phyloP scores from a whole-genome alignment of 2,113 vertebrate species.

The Entelurus aequoreus region DNA sequence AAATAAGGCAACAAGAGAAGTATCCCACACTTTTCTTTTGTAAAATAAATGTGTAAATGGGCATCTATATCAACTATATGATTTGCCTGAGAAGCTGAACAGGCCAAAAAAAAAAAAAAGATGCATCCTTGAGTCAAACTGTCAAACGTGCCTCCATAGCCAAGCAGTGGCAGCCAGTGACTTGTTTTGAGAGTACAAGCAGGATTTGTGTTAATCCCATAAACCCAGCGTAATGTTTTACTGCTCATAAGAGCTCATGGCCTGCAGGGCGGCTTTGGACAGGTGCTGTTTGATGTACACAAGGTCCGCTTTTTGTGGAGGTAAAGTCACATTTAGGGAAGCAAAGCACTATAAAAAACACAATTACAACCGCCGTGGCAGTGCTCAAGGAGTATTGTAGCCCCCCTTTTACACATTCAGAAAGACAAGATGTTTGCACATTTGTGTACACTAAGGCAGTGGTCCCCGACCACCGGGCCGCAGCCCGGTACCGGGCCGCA shows the following conservation, averaged over 20 bases:
- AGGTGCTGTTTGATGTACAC: background rate
- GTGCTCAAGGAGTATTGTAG: too few species aligned
- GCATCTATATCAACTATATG: too few species aligned
- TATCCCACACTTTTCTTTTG: too few species aligned
- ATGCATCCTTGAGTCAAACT: background rate
- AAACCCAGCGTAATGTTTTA: background rate
- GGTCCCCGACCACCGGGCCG: too few species aligned
- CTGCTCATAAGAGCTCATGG: slow-evolving; percentile 1
- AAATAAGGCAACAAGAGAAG: too few species aligned
- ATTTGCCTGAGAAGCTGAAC: too few species aligned
- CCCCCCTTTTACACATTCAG: too few species aligned
- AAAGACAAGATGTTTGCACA: too few species aligned
- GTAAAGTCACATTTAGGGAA: background rate
- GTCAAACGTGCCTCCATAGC: background rate
- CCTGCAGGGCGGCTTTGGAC: background rate
- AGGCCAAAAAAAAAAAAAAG: too few species aligned
- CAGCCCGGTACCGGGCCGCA: too few species aligned
- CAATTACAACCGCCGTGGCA: background rate
- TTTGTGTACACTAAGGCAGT: too few species aligned
- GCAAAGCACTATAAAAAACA: background rate
- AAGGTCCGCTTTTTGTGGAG: background rate
- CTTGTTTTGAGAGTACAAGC: background rate
- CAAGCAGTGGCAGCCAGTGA: background rate
- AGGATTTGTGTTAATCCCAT: background rate
- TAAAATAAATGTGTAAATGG: too few species aligned